Evolutionary conservation across 1,140 invertebrate species (phyloP).

Genomic region (Phymastichus coffea): DNA sequence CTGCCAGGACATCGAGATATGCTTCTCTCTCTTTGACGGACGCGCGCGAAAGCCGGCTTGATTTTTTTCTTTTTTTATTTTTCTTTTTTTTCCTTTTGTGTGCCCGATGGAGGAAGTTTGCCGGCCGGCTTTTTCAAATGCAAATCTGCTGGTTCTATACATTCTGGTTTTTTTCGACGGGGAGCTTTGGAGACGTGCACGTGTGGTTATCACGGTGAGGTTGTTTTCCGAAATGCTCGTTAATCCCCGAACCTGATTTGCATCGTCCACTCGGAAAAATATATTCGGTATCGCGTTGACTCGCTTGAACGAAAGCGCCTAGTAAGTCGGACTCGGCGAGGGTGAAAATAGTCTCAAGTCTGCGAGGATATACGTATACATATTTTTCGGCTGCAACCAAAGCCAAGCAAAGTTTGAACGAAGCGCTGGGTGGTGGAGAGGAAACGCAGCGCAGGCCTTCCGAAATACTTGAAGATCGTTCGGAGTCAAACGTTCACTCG

Average conservation of each 20-base stretch:
- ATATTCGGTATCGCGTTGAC: not conserved
- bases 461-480: constrained; percentile 7
- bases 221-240: no score
- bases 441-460: not conserved
- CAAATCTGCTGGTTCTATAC: not conserved
- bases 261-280: no score
- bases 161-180: not conserved
- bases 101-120: no score
- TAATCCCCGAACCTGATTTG: no score
- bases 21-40: not conserved
- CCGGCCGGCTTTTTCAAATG: no score
- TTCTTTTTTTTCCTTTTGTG: not conserved
- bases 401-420: not conserved
- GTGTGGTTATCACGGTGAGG: not conserved
- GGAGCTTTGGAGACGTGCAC: not conserved
- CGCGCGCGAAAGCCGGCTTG: no score
- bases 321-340: not conserved
- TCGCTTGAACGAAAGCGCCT: not conserved
- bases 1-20: not conserved
- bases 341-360: not conserved
- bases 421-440: not conserved
- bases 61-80: not conserved
- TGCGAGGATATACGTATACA: no score
- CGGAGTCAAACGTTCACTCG: constrained; percentile 1
- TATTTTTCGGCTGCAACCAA: no score